A percentile compares a stretch with the other conserved stretches of the same genome.
phyloP scores from a whole-genome alignment of 2,888 invertebrate species.

The Cartodere bifasciata region DNA sequence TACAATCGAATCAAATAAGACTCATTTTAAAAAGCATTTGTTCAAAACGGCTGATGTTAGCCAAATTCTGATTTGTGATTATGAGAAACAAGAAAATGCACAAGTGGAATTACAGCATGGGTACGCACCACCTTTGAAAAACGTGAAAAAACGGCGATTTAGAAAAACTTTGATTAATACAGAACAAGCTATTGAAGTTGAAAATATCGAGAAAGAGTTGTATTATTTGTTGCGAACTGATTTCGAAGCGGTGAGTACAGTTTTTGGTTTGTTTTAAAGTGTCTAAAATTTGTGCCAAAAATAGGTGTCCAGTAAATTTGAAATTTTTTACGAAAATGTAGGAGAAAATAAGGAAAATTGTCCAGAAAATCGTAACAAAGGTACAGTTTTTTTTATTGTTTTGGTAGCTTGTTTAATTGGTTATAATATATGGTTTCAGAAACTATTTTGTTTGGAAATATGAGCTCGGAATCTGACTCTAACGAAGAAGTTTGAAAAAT shows the following conservation, averaged over 20 bases:
- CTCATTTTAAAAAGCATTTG: conserved; percentile 51
- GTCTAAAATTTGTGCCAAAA: background rate
- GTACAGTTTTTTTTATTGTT: too few relatives aligned
- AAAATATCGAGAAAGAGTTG: conserved; percentile 52
- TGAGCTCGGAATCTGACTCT: too few relatives aligned
- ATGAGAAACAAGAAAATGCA: conserved; percentile 33
- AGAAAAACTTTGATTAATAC: conserved; percentile 45
- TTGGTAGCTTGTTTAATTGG: too few relatives aligned
- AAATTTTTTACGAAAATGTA: conserved; percentile 13
- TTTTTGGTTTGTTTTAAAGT: background rate
- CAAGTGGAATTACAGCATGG: conserved; percentile 38
- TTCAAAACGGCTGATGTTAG: conserved; percentile 61
- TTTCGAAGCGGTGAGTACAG: conserved; percentile 43
- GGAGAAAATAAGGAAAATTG: conserved; percentile 9
- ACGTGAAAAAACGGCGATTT: conserved; percentile 51
- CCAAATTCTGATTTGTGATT: conserved; percentile 45
- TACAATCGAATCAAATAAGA: conserved; percentile 53
- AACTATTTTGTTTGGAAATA: conserved; percentile 10
- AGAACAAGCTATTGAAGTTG: conserved; percentile 55
- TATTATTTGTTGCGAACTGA: conserved; percentile 49
- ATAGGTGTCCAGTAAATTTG: conserved; percentile 18
- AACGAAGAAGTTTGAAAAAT: too few relatives aligned
- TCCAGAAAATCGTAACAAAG: too few relatives aligned
- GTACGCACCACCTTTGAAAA: conserved; percentile 56
- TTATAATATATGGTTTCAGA: conserved; percentile 6